Percentiles rank a stretch among this genome's conserved stretches.
These are phyloP conservation scores for Dicentrarchus labrax DNA, from an alignment of 2,113 vertebrate genomes.

Conservation along the genomic window DNA sequence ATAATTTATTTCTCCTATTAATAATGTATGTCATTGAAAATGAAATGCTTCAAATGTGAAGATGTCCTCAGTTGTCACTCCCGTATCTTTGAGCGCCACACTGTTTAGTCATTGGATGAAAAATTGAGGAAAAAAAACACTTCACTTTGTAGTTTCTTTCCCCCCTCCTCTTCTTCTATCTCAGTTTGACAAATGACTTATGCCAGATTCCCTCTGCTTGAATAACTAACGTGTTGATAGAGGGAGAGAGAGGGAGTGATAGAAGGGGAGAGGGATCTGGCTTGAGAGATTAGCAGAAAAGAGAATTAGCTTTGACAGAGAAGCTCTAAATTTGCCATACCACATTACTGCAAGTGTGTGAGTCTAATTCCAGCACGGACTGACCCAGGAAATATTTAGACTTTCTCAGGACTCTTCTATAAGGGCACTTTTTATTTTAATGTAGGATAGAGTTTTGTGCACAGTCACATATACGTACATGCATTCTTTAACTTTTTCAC, in stretches of 20 bases:
- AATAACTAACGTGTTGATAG: conserved; percentile 51
- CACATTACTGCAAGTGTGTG: conserved; percentile 9
- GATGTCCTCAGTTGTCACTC: neutral
- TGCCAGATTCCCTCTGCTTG: conserved; percentile 60
- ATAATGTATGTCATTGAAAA: neutral
- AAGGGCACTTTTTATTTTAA: neutral
- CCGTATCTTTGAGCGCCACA: conserved; percentile 14
- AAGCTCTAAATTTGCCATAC: conserved; percentile 22
- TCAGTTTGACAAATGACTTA: conserved; percentile 62
- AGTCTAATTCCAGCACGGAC: neutral
- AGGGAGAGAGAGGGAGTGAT: conserved; percentile 16
- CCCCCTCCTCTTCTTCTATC: conserved; percentile 16
- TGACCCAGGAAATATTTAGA: neutral
- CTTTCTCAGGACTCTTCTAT: neutral
- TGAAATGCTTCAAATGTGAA: neutral
- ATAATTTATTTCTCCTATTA: neutral
- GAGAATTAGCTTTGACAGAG: conserved; percentile 61
- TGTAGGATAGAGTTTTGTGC: neutral
- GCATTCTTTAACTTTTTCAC: neutral
- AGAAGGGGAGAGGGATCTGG: conserved; percentile 26
- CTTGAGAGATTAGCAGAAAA: conserved; percentile 57
- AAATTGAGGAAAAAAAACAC: conserved; percentile 25
- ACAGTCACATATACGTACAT: neutral
- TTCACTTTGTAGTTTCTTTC: conserved; percentile 34
- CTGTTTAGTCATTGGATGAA: conserved; percentile 23